A percentile compares a stretch with the other conserved stretches of the same genome.
phyloP scores from a whole-genome alignment of 2,888 invertebrate species.

The Caenorhabditis japonica region DNA sequence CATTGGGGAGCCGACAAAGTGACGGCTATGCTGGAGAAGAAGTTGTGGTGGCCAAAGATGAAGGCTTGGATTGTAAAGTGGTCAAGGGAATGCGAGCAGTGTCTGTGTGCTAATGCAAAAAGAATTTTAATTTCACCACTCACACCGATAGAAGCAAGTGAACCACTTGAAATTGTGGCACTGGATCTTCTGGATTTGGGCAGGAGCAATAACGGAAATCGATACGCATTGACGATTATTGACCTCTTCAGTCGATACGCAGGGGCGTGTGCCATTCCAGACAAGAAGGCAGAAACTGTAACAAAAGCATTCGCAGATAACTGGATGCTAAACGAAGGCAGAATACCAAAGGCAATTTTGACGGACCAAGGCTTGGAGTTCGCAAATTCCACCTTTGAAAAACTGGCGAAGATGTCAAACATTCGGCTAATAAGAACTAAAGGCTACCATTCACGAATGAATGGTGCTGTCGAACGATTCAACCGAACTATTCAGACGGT shows the following conservation, averaged over 20 bases:
- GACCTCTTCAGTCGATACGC: conserved; percentile 51
- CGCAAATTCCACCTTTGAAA: conserved; percentile 19
- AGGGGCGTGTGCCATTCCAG: no score
- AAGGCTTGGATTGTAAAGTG: conserved; percentile 16
- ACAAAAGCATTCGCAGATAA: conserved; percentile 20
- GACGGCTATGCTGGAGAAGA: conserved; percentile 4
- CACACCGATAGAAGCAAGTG: no score
- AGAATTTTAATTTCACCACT: no score
- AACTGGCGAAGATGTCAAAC: conserved; percentile 18
- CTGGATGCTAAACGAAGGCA: conserved; percentile 42
- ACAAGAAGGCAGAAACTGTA: conserved; percentile 48
- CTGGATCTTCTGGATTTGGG: no score
- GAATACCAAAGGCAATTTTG: no score
- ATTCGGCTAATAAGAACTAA: conserved; percentile 24
- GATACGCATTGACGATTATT: conserved; percentile 37
- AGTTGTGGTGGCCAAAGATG: conserved; percentile 41
- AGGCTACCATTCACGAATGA: conserved; percentile 52
- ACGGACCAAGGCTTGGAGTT: no score
- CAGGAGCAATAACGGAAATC: conserved; percentile 11
- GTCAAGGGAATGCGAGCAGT: no score
- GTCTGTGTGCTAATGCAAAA: no score
- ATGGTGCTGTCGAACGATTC: no score
- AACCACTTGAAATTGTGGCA: no score
- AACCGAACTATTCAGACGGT: no score
- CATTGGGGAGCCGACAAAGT: conserved; percentile 7